Conservation (phyloP, 2,113 vertebrate species). For the Mesocricetus auratus region DNA sequence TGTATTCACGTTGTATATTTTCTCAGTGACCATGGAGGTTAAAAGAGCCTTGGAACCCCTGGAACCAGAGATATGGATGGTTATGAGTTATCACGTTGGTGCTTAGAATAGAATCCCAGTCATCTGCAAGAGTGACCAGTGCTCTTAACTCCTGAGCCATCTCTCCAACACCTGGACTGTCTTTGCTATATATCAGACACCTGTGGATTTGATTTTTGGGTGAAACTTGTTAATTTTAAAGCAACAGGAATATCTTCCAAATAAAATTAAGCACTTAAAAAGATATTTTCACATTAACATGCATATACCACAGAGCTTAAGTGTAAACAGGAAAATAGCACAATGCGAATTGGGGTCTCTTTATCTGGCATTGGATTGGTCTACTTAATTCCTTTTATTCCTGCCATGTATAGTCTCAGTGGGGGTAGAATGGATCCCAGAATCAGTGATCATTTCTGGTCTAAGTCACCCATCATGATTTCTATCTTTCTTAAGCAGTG, state of each 20-base stretch:
- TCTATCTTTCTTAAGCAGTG: not conserved
- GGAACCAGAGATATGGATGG: not conserved
- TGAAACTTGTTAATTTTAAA: not conserved
- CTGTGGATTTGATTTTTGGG: not conserved
- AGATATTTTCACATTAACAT: not conserved
- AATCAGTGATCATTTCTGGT: not conserved
- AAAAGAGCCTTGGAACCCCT: not conserved
- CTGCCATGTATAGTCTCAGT: not conserved
- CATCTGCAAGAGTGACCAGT: not conserved
- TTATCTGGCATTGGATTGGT: not conserved
- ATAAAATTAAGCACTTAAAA: not conserved
- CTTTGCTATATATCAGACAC: not conserved
- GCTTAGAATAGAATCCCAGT: not conserved
- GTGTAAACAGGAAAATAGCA: not conserved
- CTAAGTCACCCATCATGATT: not conserved
- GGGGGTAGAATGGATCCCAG: not conserved
- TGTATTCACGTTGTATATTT: not conserved
- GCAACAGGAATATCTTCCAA: not conserved
- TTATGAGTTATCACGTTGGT: not conserved
- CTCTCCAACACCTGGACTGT: not conserved
- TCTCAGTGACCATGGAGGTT: not conserved
- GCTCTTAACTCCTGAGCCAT: no score
- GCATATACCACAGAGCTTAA: not conserved
- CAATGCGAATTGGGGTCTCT: not conserved
- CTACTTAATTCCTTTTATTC: not conserved